Base-by-base conservation (phyloP, 2,888 invertebrate genomes). In the Meta bourneti region DNA sequence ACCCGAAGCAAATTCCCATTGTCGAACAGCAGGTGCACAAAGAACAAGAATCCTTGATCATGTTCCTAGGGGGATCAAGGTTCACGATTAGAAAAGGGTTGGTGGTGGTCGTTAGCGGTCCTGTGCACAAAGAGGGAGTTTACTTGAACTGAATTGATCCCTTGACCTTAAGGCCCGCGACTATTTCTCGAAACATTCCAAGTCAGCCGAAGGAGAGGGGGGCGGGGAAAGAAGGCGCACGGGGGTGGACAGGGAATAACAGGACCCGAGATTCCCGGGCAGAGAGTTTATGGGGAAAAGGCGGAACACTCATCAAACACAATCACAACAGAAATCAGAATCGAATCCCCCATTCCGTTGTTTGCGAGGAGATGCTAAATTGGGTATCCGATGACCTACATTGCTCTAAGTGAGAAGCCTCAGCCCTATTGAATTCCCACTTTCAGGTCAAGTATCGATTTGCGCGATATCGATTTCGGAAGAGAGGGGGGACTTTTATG, bases 391-490 rank as follows among this genome's bases (percentile, higher is more conserved):
- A 78, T 91, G 91, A 91, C 91, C 91, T 91, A 91, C 91, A 91
- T 91, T 72, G 82, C 82, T 61, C 84, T 84, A 90, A 90, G 91
- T 83, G 87, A 87, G 86, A 87, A 87, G 86, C 87, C 87, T 82
- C 82, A 78, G 71, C 82, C 82, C 81, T 91, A 91, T 91, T 86
- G 91, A 91, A 91, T 91, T 87, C 87, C 87, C 91, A 87, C 91
- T 91, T 87, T 87, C 91, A 87, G 91, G 91, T 91, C 91, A 91
- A 91, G 87, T 91, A 91, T 91, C 87, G 91, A 91, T 91, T 91
- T 71, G 48, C 69, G 81, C 52, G 77, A 77, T 91, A 91, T 91
- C 91, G 91, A 91, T 91, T 91, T 70, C 34, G 34, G 71, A 74
- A 74, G 81, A 52, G 69, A 34, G 74, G 74, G 49, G 52, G 49